Evolutionary conservation across 1,140 invertebrate genomes (phyloP).

Genomic region (Palaemon carinicauda): DNA sequence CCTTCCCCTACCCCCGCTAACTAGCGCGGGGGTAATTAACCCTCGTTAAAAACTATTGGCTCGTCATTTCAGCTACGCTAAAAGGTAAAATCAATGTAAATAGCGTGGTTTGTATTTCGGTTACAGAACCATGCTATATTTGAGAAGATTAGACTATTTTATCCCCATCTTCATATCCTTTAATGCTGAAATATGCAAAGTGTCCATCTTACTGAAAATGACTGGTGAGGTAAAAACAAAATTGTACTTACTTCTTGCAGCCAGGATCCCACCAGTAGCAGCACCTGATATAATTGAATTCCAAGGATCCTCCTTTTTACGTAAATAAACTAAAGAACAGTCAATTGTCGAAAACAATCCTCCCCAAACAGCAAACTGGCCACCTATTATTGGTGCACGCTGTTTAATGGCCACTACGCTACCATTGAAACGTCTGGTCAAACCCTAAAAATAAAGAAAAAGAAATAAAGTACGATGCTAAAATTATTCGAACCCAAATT

Average conservation of each 20-base stretch:
- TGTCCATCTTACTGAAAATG: too few species aligned
- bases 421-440: conserved; percentile 70
- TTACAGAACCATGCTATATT: too few species aligned
- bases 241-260: conserved; percentile 79
- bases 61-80: too few species aligned
- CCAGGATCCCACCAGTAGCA: conserved; percentile 91
- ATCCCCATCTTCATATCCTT: too few species aligned
- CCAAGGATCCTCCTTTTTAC: conserved; percentile 98
- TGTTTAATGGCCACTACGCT: conserved; percentile 87
- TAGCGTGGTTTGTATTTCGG: too few species aligned
- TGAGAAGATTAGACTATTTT: too few species aligned
- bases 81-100: too few species aligned
- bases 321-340: conserved; percentile 90
- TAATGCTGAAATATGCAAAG: too few species aligned
- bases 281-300: conserved; percentile 98
- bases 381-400: conserved; percentile 89
- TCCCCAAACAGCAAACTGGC: conserved; percentile 94
- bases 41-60: too few species aligned
- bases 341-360: conserved; percentile 98
- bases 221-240: too few species aligned
- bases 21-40: too few species aligned
- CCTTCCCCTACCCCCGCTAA: too few species aligned
- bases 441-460: conserved; percentile 63
- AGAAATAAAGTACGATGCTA: background rate
- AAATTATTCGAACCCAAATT: background rate